Evolutionary conservation across 2,113 vertebrate species (phyloP).

Genomic region (Prionailurus viverrinus): DNA sequence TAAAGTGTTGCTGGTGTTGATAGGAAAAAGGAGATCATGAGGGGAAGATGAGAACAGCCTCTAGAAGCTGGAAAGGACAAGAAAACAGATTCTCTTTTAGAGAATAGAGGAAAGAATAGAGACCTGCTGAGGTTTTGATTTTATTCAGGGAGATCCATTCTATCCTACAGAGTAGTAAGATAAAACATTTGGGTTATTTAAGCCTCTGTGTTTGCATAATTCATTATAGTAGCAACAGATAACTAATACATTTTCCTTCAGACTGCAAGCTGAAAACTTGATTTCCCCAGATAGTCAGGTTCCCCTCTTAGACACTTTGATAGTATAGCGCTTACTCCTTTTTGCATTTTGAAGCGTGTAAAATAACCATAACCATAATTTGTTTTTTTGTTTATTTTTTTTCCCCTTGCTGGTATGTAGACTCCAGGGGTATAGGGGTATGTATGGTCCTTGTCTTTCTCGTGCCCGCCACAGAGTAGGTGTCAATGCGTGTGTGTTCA

Average conservation of each 20-base stretch:
- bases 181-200: neutral
- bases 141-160: neutral
- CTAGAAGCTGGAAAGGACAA: neutral
- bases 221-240: neutral
- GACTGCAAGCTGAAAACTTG: neutral
- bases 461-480: neutral
- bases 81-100: neutral
- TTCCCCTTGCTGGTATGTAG: neutral
- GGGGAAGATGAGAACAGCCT: neutral
- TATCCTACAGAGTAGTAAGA: neutral
- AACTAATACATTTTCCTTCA: neutral
- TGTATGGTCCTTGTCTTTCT: neutral
- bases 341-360: neutral
- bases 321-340: neutral
- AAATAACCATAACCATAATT: neutral
- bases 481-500: neutral
- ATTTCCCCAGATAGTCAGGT: neutral
- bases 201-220: neutral
- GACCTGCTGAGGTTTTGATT: neutral
- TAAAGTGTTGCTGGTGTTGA: neutral
- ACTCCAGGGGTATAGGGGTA: neutral
- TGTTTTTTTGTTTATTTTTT: neutral
- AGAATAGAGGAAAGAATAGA: neutral
- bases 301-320: neutral
- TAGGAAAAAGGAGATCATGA: neutral